These are phyloP conservation scores for Tragelaphus buxtoni DNA, from an alignment of 2,113 vertebrate genomes.

Conservation along the genomic window DNA sequence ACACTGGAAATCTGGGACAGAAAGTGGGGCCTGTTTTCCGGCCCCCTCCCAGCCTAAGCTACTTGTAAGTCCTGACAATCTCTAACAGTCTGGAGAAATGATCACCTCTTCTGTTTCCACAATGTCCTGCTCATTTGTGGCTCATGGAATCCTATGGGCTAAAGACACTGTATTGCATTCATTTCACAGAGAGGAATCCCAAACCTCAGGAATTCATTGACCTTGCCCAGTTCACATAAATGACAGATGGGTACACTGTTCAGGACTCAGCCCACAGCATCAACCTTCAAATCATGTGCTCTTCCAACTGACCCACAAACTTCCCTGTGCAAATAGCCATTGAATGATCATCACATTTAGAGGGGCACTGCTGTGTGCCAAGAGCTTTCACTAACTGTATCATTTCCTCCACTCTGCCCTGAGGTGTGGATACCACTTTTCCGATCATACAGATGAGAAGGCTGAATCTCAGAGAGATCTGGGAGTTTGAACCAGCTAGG, in stretches of 20 bases:
- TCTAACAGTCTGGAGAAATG: too few species aligned
- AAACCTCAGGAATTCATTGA: not conserved
- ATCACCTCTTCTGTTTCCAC: fast-evolving
- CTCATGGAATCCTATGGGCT: not conserved
- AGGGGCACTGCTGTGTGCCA: fast-evolving
- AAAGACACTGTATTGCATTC: fast-evolving
- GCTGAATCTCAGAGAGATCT: not conserved
- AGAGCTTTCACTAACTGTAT: not conserved
- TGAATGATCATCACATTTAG: fast-evolving
- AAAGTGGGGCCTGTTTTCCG: not conserved
- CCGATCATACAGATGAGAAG: not conserved
- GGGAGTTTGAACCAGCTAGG: not conserved
- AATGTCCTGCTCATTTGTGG: not conserved
- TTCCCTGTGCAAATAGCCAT: not conserved
- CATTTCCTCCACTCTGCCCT: fast-evolving
- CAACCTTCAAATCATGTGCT: not conserved
- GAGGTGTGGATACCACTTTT: not conserved
- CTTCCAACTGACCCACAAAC: not conserved
- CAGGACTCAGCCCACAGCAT: not conserved
- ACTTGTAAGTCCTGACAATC: not conserved
- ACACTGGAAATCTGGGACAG: not conserved
- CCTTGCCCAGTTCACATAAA: not conserved
- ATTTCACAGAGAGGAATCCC: not conserved
- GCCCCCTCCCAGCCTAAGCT: too few species aligned
- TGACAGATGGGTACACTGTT: too few species aligned